Percentiles rank a stretch among this genome's conserved stretches.
Conservation (phyloP, 2,888 invertebrate genomes). For the Leptinotarsa haldemani region DNA sequence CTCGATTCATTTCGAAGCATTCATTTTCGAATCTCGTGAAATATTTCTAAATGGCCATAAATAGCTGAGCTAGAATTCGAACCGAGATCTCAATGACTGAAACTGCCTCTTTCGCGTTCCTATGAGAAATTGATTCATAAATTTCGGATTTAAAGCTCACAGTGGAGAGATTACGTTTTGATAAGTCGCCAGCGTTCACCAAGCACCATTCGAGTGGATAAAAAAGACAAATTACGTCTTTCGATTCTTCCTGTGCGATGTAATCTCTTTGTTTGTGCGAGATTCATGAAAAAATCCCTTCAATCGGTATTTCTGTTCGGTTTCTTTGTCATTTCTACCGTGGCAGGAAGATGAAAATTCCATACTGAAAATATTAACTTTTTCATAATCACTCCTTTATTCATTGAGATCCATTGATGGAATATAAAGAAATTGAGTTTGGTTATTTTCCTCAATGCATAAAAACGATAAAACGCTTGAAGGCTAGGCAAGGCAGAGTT, state of each 20-base stretch:
- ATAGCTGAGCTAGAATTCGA: neutral
- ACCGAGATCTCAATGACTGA: slow-evolving; percentile 3
- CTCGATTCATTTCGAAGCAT: neutral
- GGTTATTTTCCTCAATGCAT: too few species aligned
- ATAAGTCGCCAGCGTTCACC: slow-evolving; percentile 16
- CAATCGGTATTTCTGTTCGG: neutral
- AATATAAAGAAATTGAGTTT: too few species aligned
- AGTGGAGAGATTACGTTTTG: slow-evolving; percentile 5
- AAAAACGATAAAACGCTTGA: too few species aligned
- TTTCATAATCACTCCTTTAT: too few species aligned
- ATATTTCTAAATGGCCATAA: neutral
- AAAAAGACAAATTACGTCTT: slow-evolving; percentile 15
- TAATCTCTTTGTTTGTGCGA: slow-evolving; percentile 13
- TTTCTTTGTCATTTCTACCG: neutral
- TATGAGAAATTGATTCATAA: slow-evolving; percentile 19
- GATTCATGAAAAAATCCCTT: neutral
- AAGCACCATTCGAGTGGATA: slow-evolving; percentile 1
- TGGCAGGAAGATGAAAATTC: too few species aligned
- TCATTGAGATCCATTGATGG: too few species aligned
- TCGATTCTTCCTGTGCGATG: slow-evolving; percentile 14
- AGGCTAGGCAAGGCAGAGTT: too few species aligned
- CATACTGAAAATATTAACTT: too few species aligned
- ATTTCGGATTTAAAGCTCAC: slow-evolving; percentile 18
- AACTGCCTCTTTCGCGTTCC: slow-evolving; percentile 7
- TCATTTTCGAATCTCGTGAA: neutral